Percentiles rank a stretch among this genome's conserved stretches.
phyloP scores from a whole-genome alignment of 2,888 invertebrate species.

The Cerastis leucographa region DNA sequence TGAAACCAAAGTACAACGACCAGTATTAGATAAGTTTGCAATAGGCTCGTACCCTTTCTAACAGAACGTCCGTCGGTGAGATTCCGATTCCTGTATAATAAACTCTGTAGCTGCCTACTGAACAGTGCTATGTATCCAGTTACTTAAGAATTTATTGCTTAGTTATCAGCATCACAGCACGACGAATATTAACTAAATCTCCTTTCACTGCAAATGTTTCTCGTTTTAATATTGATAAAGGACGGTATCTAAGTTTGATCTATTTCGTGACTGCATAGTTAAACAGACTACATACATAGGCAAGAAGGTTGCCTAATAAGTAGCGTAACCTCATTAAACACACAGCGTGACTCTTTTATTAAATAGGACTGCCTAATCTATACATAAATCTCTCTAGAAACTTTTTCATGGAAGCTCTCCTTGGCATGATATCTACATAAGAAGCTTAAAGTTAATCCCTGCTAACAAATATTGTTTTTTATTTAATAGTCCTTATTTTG shows the following conservation, averaged over 20 bases:
- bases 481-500: background rate
- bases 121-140: constrained; percentile 18
- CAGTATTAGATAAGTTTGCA: constrained; percentile 28
- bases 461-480: background rate
- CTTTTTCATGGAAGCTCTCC: constrained; percentile 31
- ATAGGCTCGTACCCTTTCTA: constrained; percentile 50
- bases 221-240: background rate
- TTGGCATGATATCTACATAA: constrained; percentile 12
- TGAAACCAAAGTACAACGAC: background rate
- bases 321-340: constrained; percentile 38
- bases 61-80: constrained; percentile 39
- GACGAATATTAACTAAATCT: constrained; percentile 32
- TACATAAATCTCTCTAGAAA: constrained; percentile 25
- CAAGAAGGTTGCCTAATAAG: constrained; percentile 28
- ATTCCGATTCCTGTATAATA: constrained; percentile 60
- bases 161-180: constrained; percentile 23
- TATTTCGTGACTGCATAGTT: constrained; percentile 21
- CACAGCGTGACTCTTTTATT: constrained; percentile 40
- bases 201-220: constrained; percentile 54
- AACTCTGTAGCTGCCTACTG: constrained; percentile 30
- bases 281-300: background rate
- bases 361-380: constrained; percentile 36
- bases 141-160: constrained; percentile 44
- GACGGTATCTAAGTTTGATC: background rate
- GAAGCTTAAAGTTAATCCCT: constrained; percentile 7